These are phyloP conservation scores for Linyphia triangularis DNA, from an alignment of 2,888 invertebrate species.

Conservation along the genomic window DNA sequence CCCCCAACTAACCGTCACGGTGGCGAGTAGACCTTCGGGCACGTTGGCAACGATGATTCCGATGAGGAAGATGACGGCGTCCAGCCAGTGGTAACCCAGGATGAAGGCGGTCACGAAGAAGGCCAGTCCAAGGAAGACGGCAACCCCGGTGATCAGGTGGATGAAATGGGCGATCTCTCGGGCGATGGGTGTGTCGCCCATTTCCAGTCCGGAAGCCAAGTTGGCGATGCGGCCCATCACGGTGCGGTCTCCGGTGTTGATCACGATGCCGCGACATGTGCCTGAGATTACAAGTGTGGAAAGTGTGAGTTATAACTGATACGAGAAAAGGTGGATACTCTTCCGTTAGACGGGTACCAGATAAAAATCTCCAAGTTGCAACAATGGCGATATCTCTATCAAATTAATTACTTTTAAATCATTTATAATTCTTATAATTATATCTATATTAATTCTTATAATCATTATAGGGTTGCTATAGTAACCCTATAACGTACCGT, in stretches of 20 bases:
- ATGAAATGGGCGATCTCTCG: slow-evolving; percentile 99
- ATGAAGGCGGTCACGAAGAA: slow-evolving; percentile 99
- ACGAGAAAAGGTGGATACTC: background rate
- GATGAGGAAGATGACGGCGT: slow-evolving; percentile 99
- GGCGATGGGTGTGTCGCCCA: slow-evolving; percentile 98
- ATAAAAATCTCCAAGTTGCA: too few relatives aligned
- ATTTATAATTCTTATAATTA: too few relatives aligned
- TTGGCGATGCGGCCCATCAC: slow-evolving; percentile 99
- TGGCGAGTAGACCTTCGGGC: slow-evolving; percentile 98
- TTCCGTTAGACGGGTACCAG: background rate
- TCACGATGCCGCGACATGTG: slow-evolving; percentile 92
- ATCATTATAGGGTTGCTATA: too few relatives aligned
- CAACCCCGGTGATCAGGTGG: slow-evolving; percentile 97
- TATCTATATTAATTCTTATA: too few relatives aligned
- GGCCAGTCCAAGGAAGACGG: slow-evolving; percentile 95
- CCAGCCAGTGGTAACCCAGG: slow-evolving; percentile 98
- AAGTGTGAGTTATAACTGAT: too few relatives aligned
- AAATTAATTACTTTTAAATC: too few relatives aligned
- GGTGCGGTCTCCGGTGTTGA: slow-evolving; percentile 96
- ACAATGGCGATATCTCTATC: too few relatives aligned
- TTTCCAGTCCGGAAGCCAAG: slow-evolving; percentile 94
- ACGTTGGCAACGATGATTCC: slow-evolving; percentile 99
- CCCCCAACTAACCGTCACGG: slow-evolving; percentile 89
- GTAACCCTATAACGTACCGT: too few relatives aligned
- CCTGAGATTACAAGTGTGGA: too few relatives aligned